phyloP scores from a whole-genome alignment of 1,140 invertebrate species.

The Zaprionus inermis region DNA sequence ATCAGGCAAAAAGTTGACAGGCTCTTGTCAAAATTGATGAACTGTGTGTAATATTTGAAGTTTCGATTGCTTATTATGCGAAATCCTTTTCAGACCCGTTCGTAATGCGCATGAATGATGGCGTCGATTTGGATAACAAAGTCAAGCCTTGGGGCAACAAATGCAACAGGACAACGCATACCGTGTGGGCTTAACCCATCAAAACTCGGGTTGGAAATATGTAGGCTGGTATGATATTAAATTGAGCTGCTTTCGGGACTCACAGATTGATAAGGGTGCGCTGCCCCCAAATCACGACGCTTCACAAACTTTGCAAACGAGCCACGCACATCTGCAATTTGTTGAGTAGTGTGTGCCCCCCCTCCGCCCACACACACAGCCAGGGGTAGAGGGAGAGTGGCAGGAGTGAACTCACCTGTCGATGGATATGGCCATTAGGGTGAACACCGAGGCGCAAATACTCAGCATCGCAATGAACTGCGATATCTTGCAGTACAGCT shows the following conservation, averaged over 20 bases:
- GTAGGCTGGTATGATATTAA: constrained; percentile 19
- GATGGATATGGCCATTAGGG: constrained; percentile 97
- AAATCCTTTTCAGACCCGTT: constrained; percentile 4
- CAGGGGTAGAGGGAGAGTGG: neutral
- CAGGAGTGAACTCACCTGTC: constrained; percentile 91
- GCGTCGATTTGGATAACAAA: constrained; percentile 35
- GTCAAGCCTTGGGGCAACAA: neutral
- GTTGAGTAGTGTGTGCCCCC: constrained; percentile 7
- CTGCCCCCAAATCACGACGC: constrained; percentile 30
- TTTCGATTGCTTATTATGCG: constrained; percentile 21
- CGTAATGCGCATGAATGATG: constrained; percentile 32
- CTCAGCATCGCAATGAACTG: constrained; percentile 96
- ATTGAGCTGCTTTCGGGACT: constrained; percentile 34
- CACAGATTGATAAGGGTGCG: constrained; percentile 47
- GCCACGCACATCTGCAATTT: constrained; percentile 44
- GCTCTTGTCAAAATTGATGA: constrained; percentile 39
- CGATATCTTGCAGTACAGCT: constrained; percentile 96
- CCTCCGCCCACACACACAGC: too few species aligned
- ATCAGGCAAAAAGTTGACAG: constrained; percentile 19
- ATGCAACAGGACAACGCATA: constrained; percentile 16
- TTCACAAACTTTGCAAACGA: constrained; percentile 28
- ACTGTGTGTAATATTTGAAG: constrained; percentile 19
- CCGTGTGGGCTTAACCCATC: constrained; percentile 29
- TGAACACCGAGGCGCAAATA: constrained; percentile 96
- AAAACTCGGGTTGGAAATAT: constrained; percentile 16